phyloP scores from a whole-genome alignment of 2,888 invertebrate species.

The Andrena praecox region DNA sequence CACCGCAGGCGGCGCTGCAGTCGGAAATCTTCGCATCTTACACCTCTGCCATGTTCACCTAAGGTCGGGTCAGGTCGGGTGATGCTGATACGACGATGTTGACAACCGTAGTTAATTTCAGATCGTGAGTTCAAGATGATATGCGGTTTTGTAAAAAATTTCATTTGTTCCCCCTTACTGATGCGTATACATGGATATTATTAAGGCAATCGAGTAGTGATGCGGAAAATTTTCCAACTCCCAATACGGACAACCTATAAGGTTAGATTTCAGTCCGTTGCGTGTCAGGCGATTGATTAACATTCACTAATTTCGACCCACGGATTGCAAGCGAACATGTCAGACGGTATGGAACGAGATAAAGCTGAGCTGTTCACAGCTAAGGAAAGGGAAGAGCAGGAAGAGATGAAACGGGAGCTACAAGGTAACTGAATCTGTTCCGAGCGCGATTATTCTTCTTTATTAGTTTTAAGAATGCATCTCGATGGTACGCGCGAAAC shows the following conservation, averaged over 20 bases:
- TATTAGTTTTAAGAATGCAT: neutral
- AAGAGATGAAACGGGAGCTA: constrained; percentile 66
- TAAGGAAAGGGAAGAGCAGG: constrained; percentile 50
- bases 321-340: constrained; percentile 47
- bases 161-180: neutral
- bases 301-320: neutral
- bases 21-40: no score
- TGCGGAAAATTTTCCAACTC: constrained; percentile 6
- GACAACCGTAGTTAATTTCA: constrained; percentile 22
- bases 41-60: no score
- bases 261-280: constrained; percentile 15
- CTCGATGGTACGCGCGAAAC: no score
- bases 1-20: no score
- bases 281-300: constrained; percentile 21
- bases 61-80: no score
- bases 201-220: constrained; percentile 23
- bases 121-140: neutral
- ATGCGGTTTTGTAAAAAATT: neutral
- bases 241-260: neutral
- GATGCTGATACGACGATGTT: neutral
- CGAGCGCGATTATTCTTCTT: neutral
- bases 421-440: constrained; percentile 53
- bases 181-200: constrained; percentile 2
- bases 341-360: constrained; percentile 62
- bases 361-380: constrained; percentile 46